These are phyloP conservation scores for Microtus obscurus DNA, from an alignment of 2,797 vertebrate genomes.

Conservation along the genomic window DNA sequence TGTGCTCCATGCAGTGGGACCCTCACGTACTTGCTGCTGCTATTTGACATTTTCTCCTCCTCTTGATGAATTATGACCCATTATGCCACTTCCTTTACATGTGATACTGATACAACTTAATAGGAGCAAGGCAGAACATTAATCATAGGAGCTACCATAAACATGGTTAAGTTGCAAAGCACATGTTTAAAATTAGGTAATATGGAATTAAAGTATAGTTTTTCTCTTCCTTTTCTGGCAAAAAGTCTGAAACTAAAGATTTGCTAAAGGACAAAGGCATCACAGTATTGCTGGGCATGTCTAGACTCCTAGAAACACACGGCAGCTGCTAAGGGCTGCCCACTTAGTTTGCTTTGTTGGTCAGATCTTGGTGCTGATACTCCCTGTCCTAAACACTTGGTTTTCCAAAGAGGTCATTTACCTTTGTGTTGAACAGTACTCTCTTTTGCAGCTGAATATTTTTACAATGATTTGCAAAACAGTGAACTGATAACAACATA, in stretches of 20 bases:
- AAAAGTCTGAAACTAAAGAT: constrained; percentile 62
- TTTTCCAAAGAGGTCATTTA: constrained; percentile 45
- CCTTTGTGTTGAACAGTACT: neutral
- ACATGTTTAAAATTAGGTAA: constrained; percentile 63
- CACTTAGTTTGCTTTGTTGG: neutral
- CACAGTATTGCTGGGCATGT: neutral
- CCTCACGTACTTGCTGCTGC: neutral
- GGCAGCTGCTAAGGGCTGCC: neutral
- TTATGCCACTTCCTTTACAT: constrained; percentile 49
- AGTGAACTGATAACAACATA: neutral
- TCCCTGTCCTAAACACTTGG: neutral
- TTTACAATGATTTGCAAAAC: neutral
- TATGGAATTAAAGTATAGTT: neutral
- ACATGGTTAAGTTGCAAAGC: constrained; percentile 50
- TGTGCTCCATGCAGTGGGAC: constrained; percentile 19
- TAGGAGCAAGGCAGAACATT: constrained; percentile 64
- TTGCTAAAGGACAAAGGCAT: constrained; percentile 35
- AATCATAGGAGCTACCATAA: constrained; percentile 57
- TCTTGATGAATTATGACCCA: constrained; percentile 52
- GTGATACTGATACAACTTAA: constrained; percentile 58
- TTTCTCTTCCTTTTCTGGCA: neutral
- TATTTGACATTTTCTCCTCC: constrained; percentile 65
- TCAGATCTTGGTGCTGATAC: neutral
- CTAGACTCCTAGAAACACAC: constrained; percentile 11
- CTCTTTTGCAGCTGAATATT: neutral